Base-by-base conservation (phyloP, 2,113 vertebrate species). In the Ramphastos sulfuratus region DNA sequence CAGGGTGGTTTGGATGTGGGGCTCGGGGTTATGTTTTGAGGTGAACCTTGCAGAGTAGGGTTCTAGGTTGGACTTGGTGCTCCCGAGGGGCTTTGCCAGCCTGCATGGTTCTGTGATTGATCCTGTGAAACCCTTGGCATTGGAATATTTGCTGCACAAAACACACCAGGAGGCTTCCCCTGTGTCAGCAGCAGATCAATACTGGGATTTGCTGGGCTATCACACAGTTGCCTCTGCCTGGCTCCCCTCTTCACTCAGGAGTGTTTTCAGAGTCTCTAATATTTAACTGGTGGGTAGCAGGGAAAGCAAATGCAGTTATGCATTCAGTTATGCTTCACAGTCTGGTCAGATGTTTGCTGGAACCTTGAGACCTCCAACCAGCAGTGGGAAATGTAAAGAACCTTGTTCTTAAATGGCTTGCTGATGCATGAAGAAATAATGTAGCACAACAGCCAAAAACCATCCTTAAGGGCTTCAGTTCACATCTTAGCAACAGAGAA, bases 331-430 rank as follows among this genome's bases (percentile, higher is more conserved):
- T 6, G 10, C 10, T 85, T 87, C 59, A 9, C 46, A 52, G 17
- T 83, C 46, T 1, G 0, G 42, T 65, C 81, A 80, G 65, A 84
- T 9, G 73, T 61, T 91, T 84, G 17, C 59, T 87, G 67, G 76
- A 96, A 89, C 79, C 79, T 96, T 95, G 87, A 96, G 63, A 55
- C 89, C 54, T 86, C 59, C 85, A 70, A 35, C 14, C 15, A 94
- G 42, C 4, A 11, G 48, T 88, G 89, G 80, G 89, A 95, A 96
- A 95, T 80, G 66, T 63, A 96, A 94, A 96, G 67, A 95, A 73
- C 77, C 46, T 87, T 50, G 24, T 1, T 39, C 85, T 85, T 46
- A 65, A 92, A 87, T 58, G 56, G 42, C 16, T 92, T 88, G 84
- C 70, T 65, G 10, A 67, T 60, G 19, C 76, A 81, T 78, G 71